Percentiles rank a stretch among this genome's conserved stretches.
phyloP scores from a whole-genome alignment of 2,888 invertebrate genomes.

The Spatulosminthurus flaviceps region DNA sequence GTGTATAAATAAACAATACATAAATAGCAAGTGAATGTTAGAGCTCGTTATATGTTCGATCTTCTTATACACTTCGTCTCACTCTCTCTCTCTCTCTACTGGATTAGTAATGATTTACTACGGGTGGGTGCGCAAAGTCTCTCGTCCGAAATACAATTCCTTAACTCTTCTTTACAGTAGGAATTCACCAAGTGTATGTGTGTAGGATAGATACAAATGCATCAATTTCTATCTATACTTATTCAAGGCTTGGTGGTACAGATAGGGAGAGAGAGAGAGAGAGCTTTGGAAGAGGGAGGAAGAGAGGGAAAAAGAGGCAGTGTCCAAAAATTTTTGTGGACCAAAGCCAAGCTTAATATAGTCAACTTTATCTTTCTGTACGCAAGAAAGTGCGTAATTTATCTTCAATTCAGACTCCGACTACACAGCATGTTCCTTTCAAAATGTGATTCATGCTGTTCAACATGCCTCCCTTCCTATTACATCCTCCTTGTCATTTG shows the following conservation, averaged over 20 bases:
- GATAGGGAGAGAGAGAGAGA: too few relatives aligned
- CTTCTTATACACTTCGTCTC: too few relatives aligned
- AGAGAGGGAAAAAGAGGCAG: not conserved
- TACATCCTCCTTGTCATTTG: too few relatives aligned
- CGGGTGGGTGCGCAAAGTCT: not conserved
- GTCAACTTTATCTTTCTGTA: constrained; percentile 14
- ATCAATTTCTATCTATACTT: too few relatives aligned
- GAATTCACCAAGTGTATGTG: too few relatives aligned
- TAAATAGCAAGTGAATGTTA: too few relatives aligned
- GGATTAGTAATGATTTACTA: constrained; percentile 8
- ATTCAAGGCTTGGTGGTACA: too few relatives aligned
- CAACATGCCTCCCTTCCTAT: not conserved
- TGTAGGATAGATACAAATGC: too few relatives aligned
- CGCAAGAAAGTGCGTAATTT: constrained; percentile 18
- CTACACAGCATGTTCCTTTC: not conserved
- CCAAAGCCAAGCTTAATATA: constrained; percentile 29
- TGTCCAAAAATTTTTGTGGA: constrained; percentile 34
- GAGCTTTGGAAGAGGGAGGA: not conserved
- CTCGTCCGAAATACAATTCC: too few relatives aligned
- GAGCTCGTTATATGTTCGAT: too few relatives aligned
- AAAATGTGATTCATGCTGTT: constrained; percentile 1
- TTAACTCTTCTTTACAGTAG: too few relatives aligned
- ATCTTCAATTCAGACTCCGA: constrained; percentile 8
- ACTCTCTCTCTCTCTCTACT: not conserved
- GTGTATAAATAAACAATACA: too few relatives aligned